Evolutionary conservation across 2,888 invertebrate genomes (phyloP).

Genomic region (Elysia crispata): DNA sequence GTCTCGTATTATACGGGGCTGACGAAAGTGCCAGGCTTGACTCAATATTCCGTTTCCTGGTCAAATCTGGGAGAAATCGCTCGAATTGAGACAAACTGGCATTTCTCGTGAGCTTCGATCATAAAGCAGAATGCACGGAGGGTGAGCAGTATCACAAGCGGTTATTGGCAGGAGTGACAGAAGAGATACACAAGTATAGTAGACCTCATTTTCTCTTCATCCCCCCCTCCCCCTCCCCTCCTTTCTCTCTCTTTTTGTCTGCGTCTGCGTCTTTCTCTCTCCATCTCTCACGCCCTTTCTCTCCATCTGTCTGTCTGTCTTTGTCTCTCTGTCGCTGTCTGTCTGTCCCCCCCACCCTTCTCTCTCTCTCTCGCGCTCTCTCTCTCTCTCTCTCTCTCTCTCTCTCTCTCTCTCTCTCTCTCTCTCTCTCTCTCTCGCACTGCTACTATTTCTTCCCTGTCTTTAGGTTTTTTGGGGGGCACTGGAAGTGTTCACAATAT

Average conservation of each 20-base stretch:
- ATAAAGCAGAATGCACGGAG: background rate
- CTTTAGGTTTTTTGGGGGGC: too few relatives aligned
- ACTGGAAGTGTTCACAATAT: too few relatives aligned
- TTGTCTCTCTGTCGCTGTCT: too few relatives aligned
- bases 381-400: conserved; percentile 26
- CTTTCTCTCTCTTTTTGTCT: conserved; percentile 26
- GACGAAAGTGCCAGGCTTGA: background rate
- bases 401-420: conserved; percentile 28
- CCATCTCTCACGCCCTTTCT: conserved; percentile 19
- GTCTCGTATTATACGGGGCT: background rate
- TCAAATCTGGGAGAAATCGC: background rate
- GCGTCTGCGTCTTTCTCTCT: conserved; percentile 21
- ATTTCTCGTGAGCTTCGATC: too few relatives aligned
- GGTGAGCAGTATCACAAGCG: background rate
- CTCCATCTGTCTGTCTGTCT: conserved; percentile 6
- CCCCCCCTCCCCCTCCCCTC: background rate
- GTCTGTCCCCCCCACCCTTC: conserved; percentile 18
- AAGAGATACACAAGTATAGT: background rate
- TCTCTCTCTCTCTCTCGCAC: conserved; percentile 33
- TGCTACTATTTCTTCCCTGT: background rate
- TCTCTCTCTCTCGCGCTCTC: conserved; percentile 19
- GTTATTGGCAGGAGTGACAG: background rate
- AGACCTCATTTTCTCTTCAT: too few relatives aligned
- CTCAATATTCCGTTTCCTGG: background rate
- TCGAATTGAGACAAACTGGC: background rate